These are phyloP conservation scores for Drosophila trichaetosa DNA, from an alignment of 2,888 invertebrate genomes.

Conservation along the genomic window DNA sequence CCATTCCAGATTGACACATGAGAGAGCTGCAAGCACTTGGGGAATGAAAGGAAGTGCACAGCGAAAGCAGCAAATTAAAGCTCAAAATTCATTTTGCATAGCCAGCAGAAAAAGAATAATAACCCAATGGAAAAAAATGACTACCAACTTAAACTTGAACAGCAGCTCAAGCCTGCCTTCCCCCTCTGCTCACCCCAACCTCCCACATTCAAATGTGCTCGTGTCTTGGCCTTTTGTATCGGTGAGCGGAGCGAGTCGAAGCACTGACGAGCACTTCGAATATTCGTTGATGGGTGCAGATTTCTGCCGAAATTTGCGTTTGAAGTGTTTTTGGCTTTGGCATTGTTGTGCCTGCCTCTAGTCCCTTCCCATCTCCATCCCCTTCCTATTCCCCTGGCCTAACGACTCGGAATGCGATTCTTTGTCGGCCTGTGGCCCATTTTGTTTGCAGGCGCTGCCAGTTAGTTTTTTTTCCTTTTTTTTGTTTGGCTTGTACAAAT, in stretches of 20 bases:
- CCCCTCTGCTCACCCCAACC: no score
- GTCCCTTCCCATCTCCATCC: neutral
- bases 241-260: constrained; percentile 17
- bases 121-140: constrained; percentile 1
- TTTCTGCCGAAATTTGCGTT: constrained; percentile 83
- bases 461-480: constrained; percentile 1
- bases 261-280: constrained; percentile 64
- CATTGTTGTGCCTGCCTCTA: constrained; percentile 38
- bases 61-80: constrained; percentile 75
- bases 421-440: constrained; percentile 37
- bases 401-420: constrained; percentile 5
- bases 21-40: constrained; percentile 35
- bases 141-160: constrained; percentile 20
- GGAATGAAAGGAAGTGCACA: constrained; percentile 72
- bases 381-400: neutral
- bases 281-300: constrained; percentile 74
- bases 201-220: constrained; percentile 17
- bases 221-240: constrained; percentile 52
- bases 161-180: constrained; percentile 1
- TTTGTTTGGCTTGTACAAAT: constrained; percentile 44
- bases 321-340: constrained; percentile 71
- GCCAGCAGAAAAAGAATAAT: constrained; percentile 15
- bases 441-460: constrained; percentile 48
- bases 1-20: constrained; percentile 68
- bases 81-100: constrained; percentile 78